Evolutionary conservation across 1,140 invertebrate species (phyloP).

Genomic region (Berghia stephanieae): DNA sequence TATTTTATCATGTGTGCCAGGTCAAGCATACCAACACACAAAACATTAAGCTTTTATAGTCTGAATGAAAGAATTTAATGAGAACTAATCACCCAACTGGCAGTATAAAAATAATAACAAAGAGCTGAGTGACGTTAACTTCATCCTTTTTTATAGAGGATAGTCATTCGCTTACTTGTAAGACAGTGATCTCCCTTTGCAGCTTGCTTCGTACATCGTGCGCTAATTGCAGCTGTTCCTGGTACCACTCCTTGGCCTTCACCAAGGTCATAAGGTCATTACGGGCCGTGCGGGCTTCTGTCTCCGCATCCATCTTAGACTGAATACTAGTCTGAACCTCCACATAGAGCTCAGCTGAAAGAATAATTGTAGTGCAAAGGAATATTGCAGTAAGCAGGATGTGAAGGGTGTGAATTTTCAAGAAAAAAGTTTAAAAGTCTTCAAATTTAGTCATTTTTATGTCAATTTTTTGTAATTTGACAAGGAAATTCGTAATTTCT

Average conservation of each 20-base stretch:
- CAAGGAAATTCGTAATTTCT: too few species aligned
- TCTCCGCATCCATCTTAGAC: constrained; percentile 64
- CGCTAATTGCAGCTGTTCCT: constrained; percentile 65
- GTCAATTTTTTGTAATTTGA: too few species aligned
- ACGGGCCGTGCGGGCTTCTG: constrained; percentile 61
- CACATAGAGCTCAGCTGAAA: constrained; percentile 65
- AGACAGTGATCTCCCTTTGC: constrained; percentile 66
- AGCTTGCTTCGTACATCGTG: constrained; percentile 61
- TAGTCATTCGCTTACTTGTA: constrained; percentile 24
- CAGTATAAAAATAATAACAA: too few species aligned
- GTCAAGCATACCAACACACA: too few species aligned
- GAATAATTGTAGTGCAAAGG: neutral
- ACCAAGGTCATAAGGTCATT: constrained; percentile 64
- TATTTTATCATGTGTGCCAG: too few species aligned
- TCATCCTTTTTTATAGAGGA: neutral
- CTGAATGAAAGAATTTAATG: too few species aligned
- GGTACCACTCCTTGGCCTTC: constrained; percentile 68
- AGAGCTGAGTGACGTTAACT: too few species aligned
- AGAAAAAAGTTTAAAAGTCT: neutral
- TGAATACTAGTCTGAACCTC: constrained; percentile 66
- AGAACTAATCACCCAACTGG: too few species aligned
- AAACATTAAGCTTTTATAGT: too few species aligned
- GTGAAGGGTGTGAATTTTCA: neutral
- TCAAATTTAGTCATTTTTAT: too few species aligned
- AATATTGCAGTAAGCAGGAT: neutral